A percentile compares a stretch with the other conserved stretches of the same genome.
These are phyloP conservation scores for Lasioglossum albipes DNA, from an alignment of 1,140 invertebrate genomes.

Conservation along the genomic window DNA sequence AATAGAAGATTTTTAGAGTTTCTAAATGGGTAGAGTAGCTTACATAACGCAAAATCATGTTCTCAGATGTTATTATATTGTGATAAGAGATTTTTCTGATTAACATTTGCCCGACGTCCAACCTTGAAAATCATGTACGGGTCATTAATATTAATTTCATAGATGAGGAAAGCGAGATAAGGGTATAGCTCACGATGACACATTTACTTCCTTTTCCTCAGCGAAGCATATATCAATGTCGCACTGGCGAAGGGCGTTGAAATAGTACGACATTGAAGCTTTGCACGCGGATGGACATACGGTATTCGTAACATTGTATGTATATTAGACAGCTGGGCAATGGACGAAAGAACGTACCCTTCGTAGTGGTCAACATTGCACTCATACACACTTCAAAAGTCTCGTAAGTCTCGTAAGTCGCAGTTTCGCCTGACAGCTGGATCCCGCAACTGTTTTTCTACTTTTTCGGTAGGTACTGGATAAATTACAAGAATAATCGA, in stretches of 20 bases:
- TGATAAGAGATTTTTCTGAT: background rate
- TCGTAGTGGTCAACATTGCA: conserved; percentile 37
- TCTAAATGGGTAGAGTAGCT: too few relatives aligned
- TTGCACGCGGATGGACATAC: conserved; percentile 65
- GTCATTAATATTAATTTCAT: background rate
- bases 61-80: too few relatives aligned
- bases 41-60: too few relatives aligned
- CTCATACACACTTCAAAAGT: conserved; percentile 42
- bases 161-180: conserved; percentile 9
- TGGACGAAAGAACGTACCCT: conserved; percentile 54
- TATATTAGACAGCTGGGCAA: conserved; percentile 75
- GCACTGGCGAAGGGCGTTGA: conserved; percentile 28
- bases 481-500: background rate
- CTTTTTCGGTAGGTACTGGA: background rate
- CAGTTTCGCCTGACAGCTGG: conserved; percentile 20
- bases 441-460: background rate
- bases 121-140: background rate
- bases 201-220: conserved; percentile 22
- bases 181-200: background rate
- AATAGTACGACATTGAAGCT: conserved; percentile 45
- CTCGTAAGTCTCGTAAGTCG: conserved; percentile 21
- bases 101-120: background rate
- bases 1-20: too few relatives aligned
- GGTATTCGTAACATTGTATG: conserved; percentile 75
- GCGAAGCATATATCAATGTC: conserved; percentile 55